phyloP scores from a whole-genome alignment of 2,797 vertebrate genomes.

The Miichthys miiuy region DNA sequence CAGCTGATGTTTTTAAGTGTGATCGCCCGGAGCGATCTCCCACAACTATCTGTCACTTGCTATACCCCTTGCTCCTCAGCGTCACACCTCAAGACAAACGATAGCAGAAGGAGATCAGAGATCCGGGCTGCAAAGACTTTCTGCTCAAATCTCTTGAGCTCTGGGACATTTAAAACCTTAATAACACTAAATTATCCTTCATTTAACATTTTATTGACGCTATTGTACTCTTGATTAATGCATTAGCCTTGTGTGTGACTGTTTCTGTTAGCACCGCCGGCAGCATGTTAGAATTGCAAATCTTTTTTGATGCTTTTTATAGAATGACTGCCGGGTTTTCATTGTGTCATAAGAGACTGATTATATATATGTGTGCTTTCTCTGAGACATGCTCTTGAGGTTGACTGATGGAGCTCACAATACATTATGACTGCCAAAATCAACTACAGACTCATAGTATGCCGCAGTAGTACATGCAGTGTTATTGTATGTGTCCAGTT shows the following conservation, averaged over 20 bases:
- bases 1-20: conserved; percentile 21
- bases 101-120: neutral
- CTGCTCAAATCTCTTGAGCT: neutral
- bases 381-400: too few relatives aligned
- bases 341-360: too few relatives aligned
- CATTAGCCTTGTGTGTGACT: neutral
- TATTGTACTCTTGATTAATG: conserved; percentile 16
- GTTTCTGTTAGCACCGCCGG: neutral
- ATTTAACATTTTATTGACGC: conserved; percentile 6
- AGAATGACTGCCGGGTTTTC: too few relatives aligned
- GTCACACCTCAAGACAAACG: neutral
- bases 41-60: neutral
- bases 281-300: neutral
- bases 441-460: too few relatives aligned
- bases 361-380: too few relatives aligned
- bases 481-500: too few relatives aligned
- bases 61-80: neutral
- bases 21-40: conserved; percentile 1
- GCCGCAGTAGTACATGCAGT: too few relatives aligned
- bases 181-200: neutral
- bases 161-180: neutral
- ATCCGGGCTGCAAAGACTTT: neutral
- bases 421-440: too few relatives aligned
- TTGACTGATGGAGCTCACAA: too few relatives aligned
- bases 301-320: neutral